A percentile compares a stretch with the other conserved stretches of the same genome.
phyloP scores from a whole-genome alignment of 2,888 invertebrate genomes.

The Eupithecia abbreviata region DNA sequence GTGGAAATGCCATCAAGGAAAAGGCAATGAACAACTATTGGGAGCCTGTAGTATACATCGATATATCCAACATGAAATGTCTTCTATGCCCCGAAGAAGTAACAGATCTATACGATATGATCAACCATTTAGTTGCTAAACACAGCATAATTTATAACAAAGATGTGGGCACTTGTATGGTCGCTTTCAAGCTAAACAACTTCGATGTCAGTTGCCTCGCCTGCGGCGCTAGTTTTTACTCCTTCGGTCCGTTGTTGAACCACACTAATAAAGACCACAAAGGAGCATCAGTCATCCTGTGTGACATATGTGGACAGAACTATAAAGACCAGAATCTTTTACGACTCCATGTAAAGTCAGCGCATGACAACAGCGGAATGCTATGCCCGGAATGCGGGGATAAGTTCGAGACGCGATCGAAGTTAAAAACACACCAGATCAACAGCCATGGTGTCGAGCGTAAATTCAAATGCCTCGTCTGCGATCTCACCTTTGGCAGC shows the following conservation, averaged over 20 bases:
- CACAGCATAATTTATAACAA: conserved; percentile 70
- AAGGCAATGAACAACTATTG: conserved; percentile 76
- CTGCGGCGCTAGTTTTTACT: conserved; percentile 70
- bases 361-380: conserved; percentile 68
- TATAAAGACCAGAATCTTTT: conserved; percentile 70
- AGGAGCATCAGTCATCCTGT: conserved; percentile 71
- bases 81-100: conserved; percentile 65
- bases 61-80: conserved; percentile 67
- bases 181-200: conserved; percentile 72
- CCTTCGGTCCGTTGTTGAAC: conserved; percentile 72
- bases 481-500: conserved; percentile 69
- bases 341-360: conserved; percentile 66
- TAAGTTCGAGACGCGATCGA: conserved; percentile 76
- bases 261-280: conserved; percentile 79
- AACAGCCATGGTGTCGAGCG: conserved; percentile 75
- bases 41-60: conserved; percentile 74
- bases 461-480: conserved; percentile 79
- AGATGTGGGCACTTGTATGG: conserved; percentile 73
- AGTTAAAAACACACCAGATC: conserved; percentile 77
- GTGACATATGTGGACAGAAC: conserved; percentile 75
- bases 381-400: conserved; percentile 75
- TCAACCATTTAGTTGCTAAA: conserved; percentile 68
- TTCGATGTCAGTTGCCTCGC: conserved; percentile 67
- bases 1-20: conserved; percentile 62
- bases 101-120: conserved; percentile 66